phyloP scores from a whole-genome alignment of 2,797 vertebrate genomes.

The Smutsia gigantea region DNA sequence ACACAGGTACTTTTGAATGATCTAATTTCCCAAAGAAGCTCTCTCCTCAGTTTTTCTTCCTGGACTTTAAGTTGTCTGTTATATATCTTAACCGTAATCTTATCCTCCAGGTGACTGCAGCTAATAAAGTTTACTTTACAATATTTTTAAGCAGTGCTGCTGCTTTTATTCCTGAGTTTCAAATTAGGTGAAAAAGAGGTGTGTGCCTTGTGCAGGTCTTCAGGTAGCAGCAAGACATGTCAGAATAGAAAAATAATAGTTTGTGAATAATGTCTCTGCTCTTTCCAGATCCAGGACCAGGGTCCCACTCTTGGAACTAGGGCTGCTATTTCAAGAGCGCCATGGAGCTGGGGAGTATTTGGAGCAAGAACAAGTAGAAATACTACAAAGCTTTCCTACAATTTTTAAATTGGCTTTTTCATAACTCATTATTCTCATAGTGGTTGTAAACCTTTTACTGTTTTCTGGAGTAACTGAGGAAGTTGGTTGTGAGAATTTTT shows the following conservation, averaged over 20 bases:
- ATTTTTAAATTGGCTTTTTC: background rate
- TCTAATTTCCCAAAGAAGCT: background rate
- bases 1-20: background rate
- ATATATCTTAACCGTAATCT: background rate
- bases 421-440: background rate
- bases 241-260: background rate
- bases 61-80: background rate
- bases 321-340: background rate
- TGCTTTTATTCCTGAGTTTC: background rate
- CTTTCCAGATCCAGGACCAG: fast-evolving
- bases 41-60: background rate
- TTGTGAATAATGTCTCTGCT: background rate
- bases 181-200: background rate
- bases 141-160: background rate
- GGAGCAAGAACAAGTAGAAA: background rate
- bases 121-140: background rate
- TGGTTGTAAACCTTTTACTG: background rate
- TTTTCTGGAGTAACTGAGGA: background rate
- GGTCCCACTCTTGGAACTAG: no score
- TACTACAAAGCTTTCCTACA: background rate
- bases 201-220: background rate
- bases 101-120: background rate
- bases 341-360: background rate
- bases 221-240: background rate
- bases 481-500: background rate